A percentile compares a stretch with the other conserved stretches of the same genome.
Conservation (phyloP, 2,888 invertebrate species). For the Acanthosepion lycidas region DNA sequence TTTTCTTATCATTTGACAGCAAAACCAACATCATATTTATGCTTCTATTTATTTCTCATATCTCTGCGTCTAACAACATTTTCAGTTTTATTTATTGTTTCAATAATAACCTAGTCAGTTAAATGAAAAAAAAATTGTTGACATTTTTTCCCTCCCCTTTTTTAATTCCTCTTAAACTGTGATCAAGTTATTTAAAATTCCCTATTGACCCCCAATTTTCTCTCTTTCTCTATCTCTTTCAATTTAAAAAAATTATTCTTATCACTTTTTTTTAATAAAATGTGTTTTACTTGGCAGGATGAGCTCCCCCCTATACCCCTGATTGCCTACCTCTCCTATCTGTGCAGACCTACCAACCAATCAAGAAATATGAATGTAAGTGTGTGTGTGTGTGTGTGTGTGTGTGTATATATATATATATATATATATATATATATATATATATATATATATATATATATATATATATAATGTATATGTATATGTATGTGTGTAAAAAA, state of each 20-base stretch:
- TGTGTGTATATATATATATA: not conserved
- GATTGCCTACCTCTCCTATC: conserved; percentile 21
- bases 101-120: conserved; percentile 33
- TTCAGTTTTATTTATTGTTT: conserved; percentile 21
- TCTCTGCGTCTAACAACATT: not conserved
- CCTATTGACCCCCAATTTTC: not conserved
- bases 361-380: not conserved
- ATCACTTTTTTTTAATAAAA: not conserved
- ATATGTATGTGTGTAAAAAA: no score
- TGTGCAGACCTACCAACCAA: not conserved
- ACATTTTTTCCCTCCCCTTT: conserved; percentile 6
- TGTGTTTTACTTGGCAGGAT: conserved; percentile 22
- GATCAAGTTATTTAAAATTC: conserved; percentile 20
- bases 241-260: not conserved
- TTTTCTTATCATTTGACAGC: conserved; percentile 14
- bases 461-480: no score
- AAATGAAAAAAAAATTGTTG: conserved; percentile 20
- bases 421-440: no score
- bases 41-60: not conserved
- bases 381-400: not conserved
- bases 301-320: not conserved
- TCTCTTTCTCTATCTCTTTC: not conserved
- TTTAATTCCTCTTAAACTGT: conserved; percentile 21
- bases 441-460: not conserved
- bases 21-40: not conserved